These are phyloP conservation scores for Danio albolineatus DNA, from an alignment of 2,797 vertebrate genomes.

Conservation along the genomic window DNA sequence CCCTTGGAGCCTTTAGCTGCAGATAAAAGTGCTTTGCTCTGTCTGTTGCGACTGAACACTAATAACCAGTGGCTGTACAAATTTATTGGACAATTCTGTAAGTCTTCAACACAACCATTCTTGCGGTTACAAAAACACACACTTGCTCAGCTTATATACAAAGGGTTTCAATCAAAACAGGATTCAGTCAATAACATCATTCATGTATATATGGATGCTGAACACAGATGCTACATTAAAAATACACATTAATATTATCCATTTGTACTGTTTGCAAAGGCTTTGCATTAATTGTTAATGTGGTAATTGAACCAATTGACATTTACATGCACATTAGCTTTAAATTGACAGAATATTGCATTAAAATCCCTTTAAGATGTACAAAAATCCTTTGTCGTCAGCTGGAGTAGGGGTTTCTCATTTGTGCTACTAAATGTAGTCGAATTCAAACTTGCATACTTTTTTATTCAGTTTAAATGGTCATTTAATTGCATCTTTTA, in stretches of 20 bases:
- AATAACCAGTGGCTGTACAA: slow-evolving; percentile 51
- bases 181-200: slow-evolving; percentile 7
- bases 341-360: too few relatives aligned
- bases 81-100: slow-evolving; percentile 62
- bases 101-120: slow-evolving; percentile 40
- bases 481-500: background rate
- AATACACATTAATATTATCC: background rate
- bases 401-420: background rate
- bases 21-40: background rate
- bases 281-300: background rate
- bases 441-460: background rate
- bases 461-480: background rate
- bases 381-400: too few relatives aligned
- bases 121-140: slow-evolving; percentile 58
- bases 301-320: background rate
- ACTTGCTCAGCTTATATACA: slow-evolving; percentile 52
- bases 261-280: background rate
- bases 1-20: slow-evolving; percentile 31
- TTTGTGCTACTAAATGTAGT: background rate
- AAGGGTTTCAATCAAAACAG: slow-evolving; percentile 16
- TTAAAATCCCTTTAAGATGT: too few relatives aligned
- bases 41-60: background rate
- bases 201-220: background rate
- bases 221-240: background rate
- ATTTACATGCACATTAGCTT: too few relatives aligned